These are phyloP conservation scores for Prinia subflava DNA, from an alignment of 2,113 vertebrate species.

Conservation along the genomic window DNA sequence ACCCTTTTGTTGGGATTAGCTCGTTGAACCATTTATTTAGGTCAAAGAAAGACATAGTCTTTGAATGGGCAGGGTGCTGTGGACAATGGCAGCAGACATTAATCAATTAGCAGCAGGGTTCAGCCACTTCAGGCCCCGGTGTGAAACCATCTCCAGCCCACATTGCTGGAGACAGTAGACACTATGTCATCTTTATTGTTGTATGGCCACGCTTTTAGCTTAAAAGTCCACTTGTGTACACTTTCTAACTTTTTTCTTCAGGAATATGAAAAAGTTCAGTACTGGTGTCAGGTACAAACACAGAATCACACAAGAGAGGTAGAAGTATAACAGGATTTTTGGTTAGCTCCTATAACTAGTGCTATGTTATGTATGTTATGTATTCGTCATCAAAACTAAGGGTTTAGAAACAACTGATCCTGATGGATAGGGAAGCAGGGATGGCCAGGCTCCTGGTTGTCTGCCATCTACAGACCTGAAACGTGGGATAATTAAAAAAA, in stretches of 20 bases:
- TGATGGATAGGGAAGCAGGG: not conserved
- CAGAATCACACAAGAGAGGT: not conserved
- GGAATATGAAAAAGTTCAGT: not conserved
- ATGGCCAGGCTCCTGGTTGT: slow-evolving; percentile 59
- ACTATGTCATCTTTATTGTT: not conserved
- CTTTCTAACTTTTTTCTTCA: not conserved
- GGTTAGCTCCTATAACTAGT: not conserved
- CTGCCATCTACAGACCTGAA: slow-evolving; percentile 15
- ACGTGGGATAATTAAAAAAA: not conserved
- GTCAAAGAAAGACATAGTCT: slow-evolving; percentile 80
- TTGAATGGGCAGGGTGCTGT: slow-evolving; percentile 65
- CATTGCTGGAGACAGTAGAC: not conserved
- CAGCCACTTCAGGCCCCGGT: slow-evolving; percentile 55
- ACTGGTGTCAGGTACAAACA: not conserved
- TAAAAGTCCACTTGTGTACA: not conserved
- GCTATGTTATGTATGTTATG: fast-evolving
- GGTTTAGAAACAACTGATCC: not conserved
- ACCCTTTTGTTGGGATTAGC: slow-evolving; percentile 76
- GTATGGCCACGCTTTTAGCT: not conserved
- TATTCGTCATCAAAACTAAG: not conserved
- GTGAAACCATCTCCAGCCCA: slow-evolving; percentile 52
- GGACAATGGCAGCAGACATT: slow-evolving; percentile 73
- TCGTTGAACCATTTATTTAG: slow-evolving; percentile 84
- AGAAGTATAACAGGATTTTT: not conserved
- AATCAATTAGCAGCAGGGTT: slow-evolving; percentile 84